Evolutionary conservation across 1,140 invertebrate species (phyloP), one percentile per base, ranked within the genome.

Genomic region (Drosophila grimshawi): DNA sequence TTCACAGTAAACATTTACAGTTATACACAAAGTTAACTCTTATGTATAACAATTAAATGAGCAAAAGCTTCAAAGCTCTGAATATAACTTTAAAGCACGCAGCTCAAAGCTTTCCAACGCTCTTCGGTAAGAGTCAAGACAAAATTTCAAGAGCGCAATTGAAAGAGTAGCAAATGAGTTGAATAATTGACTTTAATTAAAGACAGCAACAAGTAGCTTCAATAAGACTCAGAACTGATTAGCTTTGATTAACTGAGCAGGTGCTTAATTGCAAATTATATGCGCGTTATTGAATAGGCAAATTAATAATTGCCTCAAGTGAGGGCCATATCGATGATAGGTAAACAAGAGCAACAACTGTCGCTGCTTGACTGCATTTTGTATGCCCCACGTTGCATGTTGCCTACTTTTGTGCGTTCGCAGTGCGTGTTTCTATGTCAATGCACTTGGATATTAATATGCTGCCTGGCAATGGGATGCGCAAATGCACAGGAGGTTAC

Each of bases 371-470:
- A 80, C 61, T 62, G 55, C 39, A 59, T 35, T 70, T 57, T 52
- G 7, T 46, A 56, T 41, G 10, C 10, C 10, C 3, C 10, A 32
- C 2, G 10, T 45, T 57, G 67, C 48, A 55, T 35, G 78, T 77
- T 88, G 83, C 80, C 76, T 77, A 74, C 79, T 88, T 88, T 76
- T 72, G 63, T 59, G 77, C 60, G 66, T 59, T 62, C 4, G 29
- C 66, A 73, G 76, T 76, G 77, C 83, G 78, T 78, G 57, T 86
- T 88, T 88, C 70, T 88, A 76, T 88, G 85, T 88, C 85, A 88
- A 80, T 85, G 85, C 77, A 88, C 79, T 89, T 83, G 66, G 69
- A 80, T 68, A 62, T 81, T 86, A 86, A 81, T 81, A 62, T 45
- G 45, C 69, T 68, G 57, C 64, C 51, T 33, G 30, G 41, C 35